A percentile compares a stretch with the other conserved stretches of the same genome.
Evolutionary conservation across 2,797 vertebrate species (phyloP).

Genomic region (Avahi laniger): DNA sequence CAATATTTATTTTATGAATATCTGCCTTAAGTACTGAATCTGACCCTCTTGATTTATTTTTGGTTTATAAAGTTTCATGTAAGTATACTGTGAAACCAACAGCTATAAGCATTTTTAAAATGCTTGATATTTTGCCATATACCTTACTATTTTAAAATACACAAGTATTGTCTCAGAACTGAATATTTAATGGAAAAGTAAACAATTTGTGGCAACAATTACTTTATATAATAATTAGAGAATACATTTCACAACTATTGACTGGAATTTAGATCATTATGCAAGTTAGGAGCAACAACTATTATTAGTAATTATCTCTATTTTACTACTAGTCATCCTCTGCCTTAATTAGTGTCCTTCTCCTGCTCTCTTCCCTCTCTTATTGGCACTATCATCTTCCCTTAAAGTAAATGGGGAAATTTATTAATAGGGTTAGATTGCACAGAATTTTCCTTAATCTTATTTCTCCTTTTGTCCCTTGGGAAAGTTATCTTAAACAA

Average conservation of each 20-base stretch:
- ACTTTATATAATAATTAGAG: not conserved
- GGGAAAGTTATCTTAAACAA: not conserved
- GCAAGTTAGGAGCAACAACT: not conserved
- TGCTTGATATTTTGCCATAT: not conserved
- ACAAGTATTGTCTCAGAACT: not conserved
- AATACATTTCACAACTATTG: not conserved
- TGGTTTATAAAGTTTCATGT: not conserved
- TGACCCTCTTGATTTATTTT: not conserved
- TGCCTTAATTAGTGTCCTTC: not conserved
- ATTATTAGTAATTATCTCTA: not conserved
- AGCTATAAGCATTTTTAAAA: not conserved
- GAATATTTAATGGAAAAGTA: not conserved
- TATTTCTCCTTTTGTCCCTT: not conserved
- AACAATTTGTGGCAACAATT: not conserved
- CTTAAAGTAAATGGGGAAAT: not conserved
- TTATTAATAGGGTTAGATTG: not conserved
- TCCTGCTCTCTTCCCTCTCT: rapidly evolving
- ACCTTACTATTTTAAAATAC: not conserved
- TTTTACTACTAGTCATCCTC: too few species aligned
- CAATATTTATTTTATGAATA: not conserved
- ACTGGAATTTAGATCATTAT: not conserved
- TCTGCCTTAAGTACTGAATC: not conserved
- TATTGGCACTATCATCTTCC: not conserved
- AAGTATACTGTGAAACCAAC: not conserved
- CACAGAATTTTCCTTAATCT: not conserved